Evolutionary conservation across 2,113 vertebrate species (phyloP), one percentile per base, ranked within the genome.

Genomic region (Solea solea): DNA sequence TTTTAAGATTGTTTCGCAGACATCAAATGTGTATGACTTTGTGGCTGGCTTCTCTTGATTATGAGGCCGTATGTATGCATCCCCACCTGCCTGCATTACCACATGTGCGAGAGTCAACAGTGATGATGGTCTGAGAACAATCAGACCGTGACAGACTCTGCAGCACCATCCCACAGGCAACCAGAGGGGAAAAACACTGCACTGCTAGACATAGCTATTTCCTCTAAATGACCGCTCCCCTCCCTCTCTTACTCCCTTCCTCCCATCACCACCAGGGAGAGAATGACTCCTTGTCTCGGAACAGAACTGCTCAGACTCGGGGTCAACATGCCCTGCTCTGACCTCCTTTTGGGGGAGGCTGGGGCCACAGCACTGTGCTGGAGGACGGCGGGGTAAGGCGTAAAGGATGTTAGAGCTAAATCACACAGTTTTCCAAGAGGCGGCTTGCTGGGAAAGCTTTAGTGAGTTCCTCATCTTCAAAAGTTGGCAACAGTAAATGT

Each of bases 111-210:
- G 1, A 51, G 76, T 73, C 81, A 84, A 85, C 75, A 63, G 68
- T 49, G 1, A 21, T 59, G 72, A 56, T 74, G 69, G 78, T 80
- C 73, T 84, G 80, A 76, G 80, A 88, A 40, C 74, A 86, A 86
- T 84, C 78, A 85, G 87, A 89, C 80, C 76, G 73, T 88, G 88
- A 89, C 88, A 79, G 74, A 85, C 80, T 83, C 78, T 83, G 86
- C 82, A 81, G 78, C 79, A 77, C 60, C 82, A 83, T 86, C 84
- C 84, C 74, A 81, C 76, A 76, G 76, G 80, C 74, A 75, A 67
- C 76, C n/a, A 71, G 49, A 34, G 76, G 76, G 74, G 15, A 78
- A 81, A 81, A 72, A 66, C 78, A 73, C 78, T 45, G 76, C 81
- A 74, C 74, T 27, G 34, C 67, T 48, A 83, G 81, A 86, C 78